Evolutionary conservation across 1,140 invertebrate genomes (phyloP), one percentile per base, ranked within the genome.

Genomic region (Radopholus similis): DNA sequence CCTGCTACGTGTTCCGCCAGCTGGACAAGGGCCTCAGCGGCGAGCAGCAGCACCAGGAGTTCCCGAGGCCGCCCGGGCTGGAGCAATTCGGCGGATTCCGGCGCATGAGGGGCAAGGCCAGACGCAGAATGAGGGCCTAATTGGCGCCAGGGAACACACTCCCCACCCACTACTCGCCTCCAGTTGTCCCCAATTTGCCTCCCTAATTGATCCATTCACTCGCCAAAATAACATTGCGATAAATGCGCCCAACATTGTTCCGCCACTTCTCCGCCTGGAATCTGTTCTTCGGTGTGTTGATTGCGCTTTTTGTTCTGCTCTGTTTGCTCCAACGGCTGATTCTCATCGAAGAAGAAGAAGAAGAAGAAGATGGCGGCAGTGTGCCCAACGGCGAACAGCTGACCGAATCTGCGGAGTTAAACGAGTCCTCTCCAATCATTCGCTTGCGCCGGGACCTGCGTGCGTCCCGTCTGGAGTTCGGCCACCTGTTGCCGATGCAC

Each of bases 1-100:
- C 49, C 28, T 62, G 59, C 47, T 62, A 62, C 30, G 38, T 62
- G 49, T 62, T 62, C 49, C 21, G 49, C 40, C 59, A 62, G 28
- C n/a, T 51, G n/a, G 18, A 51, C 23, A 51, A 28, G 4, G 30
- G 8, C 30, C 47, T 11, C 18, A 51, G 13, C 23, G 30, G 18
- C 23, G 30, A 1, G 47, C 9, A 51, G 47, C 8, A 1, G 47
- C 2, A 28, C 6, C 6, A 15, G 44, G 11, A 15, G 44, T 21
- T n/a, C 18, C 3, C 1, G 44, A 49, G 26, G 47, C 23, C 23
- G 21, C 9, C 9, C 11, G 18, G 30, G 13, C 23, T 11, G 30
- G 47, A 5, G 0, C 47, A 51, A 51, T 51, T 51, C 30, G 47
- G 23, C 15, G 23, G 18, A 51, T 28, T 26, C 30, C 30, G 23